phyloP scores from a whole-genome alignment of 2,888 invertebrate genomes.

The Drosophila lutescens region DNA sequence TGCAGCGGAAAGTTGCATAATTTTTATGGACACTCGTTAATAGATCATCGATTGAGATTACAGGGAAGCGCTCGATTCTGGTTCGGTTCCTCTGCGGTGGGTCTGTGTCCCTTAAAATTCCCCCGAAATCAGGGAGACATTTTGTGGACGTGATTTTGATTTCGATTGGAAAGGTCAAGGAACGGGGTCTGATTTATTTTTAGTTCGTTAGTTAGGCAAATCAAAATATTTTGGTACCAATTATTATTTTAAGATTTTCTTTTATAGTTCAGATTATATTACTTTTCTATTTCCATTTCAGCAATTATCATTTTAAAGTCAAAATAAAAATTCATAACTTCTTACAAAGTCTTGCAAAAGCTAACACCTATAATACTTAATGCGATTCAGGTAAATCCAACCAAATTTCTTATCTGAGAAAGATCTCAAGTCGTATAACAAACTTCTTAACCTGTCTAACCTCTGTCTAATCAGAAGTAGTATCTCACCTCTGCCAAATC shows the following conservation, averaged over 20 bases:
- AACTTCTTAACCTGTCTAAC: conserved; percentile 11
- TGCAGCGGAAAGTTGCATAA: conserved; percentile 67
- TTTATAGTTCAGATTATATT: too few species aligned
- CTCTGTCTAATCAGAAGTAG: conserved; percentile 51
- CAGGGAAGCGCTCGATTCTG: conserved; percentile 35
- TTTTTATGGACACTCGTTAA: conserved; percentile 73
- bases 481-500: conserved; percentile 26
- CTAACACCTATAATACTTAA: conserved; percentile 6
- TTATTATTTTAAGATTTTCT: too few species aligned
- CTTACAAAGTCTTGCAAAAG: conserved; percentile 23
- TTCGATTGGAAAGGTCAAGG: not conserved
- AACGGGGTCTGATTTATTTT: not conserved
- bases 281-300: too few species aligned
- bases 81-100: conserved; percentile 48
- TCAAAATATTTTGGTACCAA: not conserved
- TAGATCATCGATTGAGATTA: conserved; percentile 74
- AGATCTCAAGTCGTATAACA: conserved; percentile 50
- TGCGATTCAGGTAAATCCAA: not conserved
- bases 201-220: too few species aligned
- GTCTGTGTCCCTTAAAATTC: conserved; percentile 49
- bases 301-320: too few species aligned
- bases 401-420: conserved; percentile 14
- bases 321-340: not conserved
- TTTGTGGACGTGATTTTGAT: conserved; percentile 25
- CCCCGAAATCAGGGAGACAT: conserved; percentile 15